Conservation (phyloP, 2,113 vertebrate genomes). For the Tenebrosternarchus preto region DNA sequence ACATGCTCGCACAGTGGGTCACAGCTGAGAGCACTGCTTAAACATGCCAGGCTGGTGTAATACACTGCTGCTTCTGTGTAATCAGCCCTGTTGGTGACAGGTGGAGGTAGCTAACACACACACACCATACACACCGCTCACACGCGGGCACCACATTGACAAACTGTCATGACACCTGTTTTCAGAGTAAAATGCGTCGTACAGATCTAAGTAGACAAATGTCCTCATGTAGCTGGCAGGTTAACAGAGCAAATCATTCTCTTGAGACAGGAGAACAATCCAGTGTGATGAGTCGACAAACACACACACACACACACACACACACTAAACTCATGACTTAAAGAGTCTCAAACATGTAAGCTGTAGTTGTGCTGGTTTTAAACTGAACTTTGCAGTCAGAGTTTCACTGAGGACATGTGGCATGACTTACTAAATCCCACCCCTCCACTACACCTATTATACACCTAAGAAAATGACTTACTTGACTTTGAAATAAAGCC, state of each 20-base stretch:
- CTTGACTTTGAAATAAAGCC: too few species aligned
- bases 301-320: not conserved
- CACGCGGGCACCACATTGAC: not conserved
- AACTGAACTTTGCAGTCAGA: too few species aligned
- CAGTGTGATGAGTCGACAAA: not conserved
- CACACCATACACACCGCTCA: not conserved
- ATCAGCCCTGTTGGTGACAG: conserved; percentile 37
- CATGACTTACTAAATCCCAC: too few species aligned
- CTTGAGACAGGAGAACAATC: conserved; percentile 10
- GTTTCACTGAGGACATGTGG: too few species aligned
- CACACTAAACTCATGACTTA: too few species aligned
- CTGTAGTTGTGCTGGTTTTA: too few species aligned
- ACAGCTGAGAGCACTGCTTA: not conserved
- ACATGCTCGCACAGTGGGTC: not conserved
- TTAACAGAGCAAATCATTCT: not conserved
- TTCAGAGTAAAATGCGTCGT: not conserved
- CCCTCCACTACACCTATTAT: too few species aligned
- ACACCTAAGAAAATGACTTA: too few species aligned
- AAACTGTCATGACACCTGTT: not conserved
- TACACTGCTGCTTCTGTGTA: conserved; percentile 6
- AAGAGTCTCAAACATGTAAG: not conserved
- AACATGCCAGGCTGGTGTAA: not conserved
- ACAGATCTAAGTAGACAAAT: not conserved
- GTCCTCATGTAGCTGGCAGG: not conserved
- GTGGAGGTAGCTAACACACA: conserved; percentile 2